Evolutionary conservation across 2,888 invertebrate species (phyloP).

Genomic region (Drosophila nr. medialis): DNA sequence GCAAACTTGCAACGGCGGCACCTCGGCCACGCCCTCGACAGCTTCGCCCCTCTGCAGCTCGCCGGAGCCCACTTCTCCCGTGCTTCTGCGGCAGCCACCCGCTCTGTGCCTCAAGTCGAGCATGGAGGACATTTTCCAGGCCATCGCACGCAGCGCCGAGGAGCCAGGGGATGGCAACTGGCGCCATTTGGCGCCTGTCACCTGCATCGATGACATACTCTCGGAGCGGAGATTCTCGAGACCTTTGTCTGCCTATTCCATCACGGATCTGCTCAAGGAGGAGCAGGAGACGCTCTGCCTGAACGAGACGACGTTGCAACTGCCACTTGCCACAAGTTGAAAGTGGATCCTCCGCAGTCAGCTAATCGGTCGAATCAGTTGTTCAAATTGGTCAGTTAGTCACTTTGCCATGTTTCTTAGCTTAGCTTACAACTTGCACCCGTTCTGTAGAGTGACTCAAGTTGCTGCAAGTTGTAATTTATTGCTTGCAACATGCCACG

Average conservation of each 20-base stretch:
- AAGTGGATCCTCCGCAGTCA: conserved; percentile 7
- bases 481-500: conserved; percentile 19
- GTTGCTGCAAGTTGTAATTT: not conserved
- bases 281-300: conserved; percentile 75
- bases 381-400: conserved; percentile 30
- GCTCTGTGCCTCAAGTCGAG: conserved; percentile 80
- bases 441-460: conserved; percentile 13
- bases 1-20: conserved; percentile 60
- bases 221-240: conserved; percentile 83
- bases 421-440: conserved; percentile 3
- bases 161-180: conserved; percentile 62
- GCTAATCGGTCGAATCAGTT: conserved; percentile 6
- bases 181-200: conserved; percentile 73
- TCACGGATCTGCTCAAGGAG: conserved; percentile 83
- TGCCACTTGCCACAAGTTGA: conserved; percentile 46
- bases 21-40: conserved; percentile 80
- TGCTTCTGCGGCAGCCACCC: conserved; percentile 67
- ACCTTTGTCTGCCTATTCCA: conserved; percentile 84
- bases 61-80: conserved; percentile 66
- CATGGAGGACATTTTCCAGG: conserved; percentile 83
- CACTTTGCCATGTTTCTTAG: conserved; percentile 29
- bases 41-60: conserved; percentile 75
- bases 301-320: conserved; percentile 68
- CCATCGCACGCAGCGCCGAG: conserved; percentile 81
- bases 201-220: conserved; percentile 83